Evolutionary conservation across 2,888 invertebrate genomes (phyloP), one percentile per base, ranked within the genome.

Genomic region (Plusia festucae): DNA sequence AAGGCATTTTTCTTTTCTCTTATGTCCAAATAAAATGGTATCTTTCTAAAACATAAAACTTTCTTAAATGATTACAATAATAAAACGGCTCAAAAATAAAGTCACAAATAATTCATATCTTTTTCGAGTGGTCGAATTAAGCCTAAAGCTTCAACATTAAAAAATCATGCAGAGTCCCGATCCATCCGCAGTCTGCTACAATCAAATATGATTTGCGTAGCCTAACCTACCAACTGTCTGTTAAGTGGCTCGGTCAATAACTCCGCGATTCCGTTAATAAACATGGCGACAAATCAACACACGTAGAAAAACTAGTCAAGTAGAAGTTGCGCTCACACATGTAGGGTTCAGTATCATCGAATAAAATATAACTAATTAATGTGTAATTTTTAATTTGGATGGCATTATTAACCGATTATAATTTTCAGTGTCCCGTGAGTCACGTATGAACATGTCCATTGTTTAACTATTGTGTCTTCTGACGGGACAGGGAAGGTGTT

Each of bases 241-340:
- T 66, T 78, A 81, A 86, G 82, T 84, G 75, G 77, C 73, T 65
- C 79, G 89, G 90, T 90, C 91, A 90, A 90, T 87, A 88, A 86
- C 89, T 82, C 83, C 73, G 60, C 82, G 73, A 86, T 85, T 85
- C 81, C 80, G 83, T 79, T 73, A 87, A 84, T 82, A 69, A 84
- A 82, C 75, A 69, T 79, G 86, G 82, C 83, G 83, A 85, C 83
- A 78, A 82, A 78, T 71, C 78, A 65, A 77, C 70, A 65, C 66
- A 69, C 75, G 79, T 80, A 82, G 81, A 89, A 88, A 90, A 88
- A 84, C 75, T 7, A 13, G 40, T n/a, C 40, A 40, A 40, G 40
- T n/a, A n/a, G 4, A 40, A 40, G 7, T n/a, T 1, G 7, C n/a
- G n/a, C 40, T 40, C 4, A 13, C n/a, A 40, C 0, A 4, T 0